These are phyloP conservation scores for Probosciger aterrimus DNA, from an alignment of 2,113 vertebrate genomes.

Conservation along the genomic window DNA sequence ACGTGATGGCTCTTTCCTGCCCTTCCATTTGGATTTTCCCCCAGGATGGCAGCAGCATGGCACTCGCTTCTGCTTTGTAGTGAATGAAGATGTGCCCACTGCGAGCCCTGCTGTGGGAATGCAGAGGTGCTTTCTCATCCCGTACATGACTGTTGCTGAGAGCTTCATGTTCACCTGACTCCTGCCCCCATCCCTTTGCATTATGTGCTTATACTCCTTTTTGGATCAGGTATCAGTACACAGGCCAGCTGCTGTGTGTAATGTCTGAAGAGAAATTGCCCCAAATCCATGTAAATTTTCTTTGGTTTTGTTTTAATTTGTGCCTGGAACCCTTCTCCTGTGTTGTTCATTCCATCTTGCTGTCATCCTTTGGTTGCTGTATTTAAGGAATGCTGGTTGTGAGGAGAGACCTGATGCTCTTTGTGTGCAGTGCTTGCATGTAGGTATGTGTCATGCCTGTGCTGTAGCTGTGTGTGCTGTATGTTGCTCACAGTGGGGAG, in stretches of 20 bases:
- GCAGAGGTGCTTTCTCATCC: constrained; percentile 22
- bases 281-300: constrained; percentile 59
- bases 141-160: neutral
- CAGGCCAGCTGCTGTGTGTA: constrained; percentile 61
- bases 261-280: constrained; percentile 65
- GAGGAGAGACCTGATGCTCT: neutral
- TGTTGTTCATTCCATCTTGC: neutral
- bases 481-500: neutral
- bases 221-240: constrained; percentile 56
- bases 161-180: constrained; percentile 50
- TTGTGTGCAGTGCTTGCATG: neutral
- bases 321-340: neutral
- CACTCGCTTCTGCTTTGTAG: neutral
- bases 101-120: neutral
- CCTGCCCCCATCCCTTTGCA: constrained; percentile 14
- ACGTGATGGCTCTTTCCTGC: neutral
- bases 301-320: neutral
- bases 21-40: neutral
- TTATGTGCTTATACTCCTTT: constrained; percentile 55
- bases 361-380: neutral
- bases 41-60: neutral
- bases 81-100: neutral
- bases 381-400: neutral
- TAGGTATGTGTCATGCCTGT: neutral
- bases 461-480: neutral